Conservation (phyloP, 2,888 invertebrate species). For the Brachylomia viminalis region DNA sequence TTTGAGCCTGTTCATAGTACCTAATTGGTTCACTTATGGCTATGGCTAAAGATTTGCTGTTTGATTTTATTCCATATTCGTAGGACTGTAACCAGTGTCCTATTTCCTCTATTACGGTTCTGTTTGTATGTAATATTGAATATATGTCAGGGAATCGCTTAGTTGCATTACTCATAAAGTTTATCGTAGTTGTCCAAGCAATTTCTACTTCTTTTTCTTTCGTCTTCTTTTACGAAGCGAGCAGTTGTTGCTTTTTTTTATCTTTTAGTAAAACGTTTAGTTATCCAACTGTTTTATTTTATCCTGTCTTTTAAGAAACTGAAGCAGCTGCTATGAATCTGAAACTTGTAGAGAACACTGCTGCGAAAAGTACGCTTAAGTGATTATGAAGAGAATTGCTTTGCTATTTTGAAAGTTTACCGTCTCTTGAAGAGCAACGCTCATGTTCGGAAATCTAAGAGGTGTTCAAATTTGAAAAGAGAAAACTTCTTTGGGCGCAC, state of each 20-base stretch:
- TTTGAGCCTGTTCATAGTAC: not conserved
- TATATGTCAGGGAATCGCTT: not conserved
- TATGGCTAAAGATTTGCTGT: not conserved
- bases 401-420: not conserved
- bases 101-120: too few relatives aligned
- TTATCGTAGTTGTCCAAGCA: not conserved
- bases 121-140: not conserved
- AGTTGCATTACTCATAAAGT: not conserved
- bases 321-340: slow-evolving; percentile 10
- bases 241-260: not conserved
- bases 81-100: not conserved
- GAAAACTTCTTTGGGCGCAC: not conserved
- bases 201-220: not conserved
- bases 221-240: not conserved
- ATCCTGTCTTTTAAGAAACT: not conserved
- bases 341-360: not conserved
- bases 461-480: not conserved
- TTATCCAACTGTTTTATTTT: not conserved
- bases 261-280: not conserved
- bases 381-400: slow-evolving; percentile 5
- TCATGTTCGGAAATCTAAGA: not conserved
- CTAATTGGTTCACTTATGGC: not conserved
- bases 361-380: not conserved
- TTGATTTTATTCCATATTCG: not conserved
- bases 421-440: not conserved